These are phyloP conservation scores for Neoniphon sammara DNA, from an alignment of 2,797 vertebrate genomes.

Conservation along the genomic window DNA sequence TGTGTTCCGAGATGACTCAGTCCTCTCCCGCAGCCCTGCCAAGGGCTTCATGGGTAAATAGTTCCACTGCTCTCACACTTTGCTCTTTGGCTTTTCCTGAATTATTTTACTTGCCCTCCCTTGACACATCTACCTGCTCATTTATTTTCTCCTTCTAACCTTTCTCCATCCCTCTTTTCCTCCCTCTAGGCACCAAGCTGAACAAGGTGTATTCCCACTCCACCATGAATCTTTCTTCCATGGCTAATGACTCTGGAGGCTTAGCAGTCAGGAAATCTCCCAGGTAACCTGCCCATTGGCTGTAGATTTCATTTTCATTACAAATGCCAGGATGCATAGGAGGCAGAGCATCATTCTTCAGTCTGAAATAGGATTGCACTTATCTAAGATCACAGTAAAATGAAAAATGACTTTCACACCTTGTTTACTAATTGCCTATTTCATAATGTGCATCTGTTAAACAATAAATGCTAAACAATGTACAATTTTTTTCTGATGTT, in stretches of 20 bases:
- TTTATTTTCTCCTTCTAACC: conserved; percentile 9
- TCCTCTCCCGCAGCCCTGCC: conserved; percentile 87
- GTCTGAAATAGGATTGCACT: no score
- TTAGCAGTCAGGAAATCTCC: conserved; percentile 85
- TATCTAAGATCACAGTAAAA: no score
- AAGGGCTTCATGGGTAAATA: conserved; percentile 89
- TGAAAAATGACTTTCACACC: no score
- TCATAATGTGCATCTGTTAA: no score
- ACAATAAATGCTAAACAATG: no score
- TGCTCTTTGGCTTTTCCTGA: background rate
- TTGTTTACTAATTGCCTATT: no score
- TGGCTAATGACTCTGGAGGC: conserved; percentile 87
- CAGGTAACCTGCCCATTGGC: conserved; percentile 72
- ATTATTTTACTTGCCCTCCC: background rate
- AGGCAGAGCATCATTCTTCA: no score
- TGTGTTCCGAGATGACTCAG: conserved; percentile 90
- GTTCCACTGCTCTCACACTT: background rate
- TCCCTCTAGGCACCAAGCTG: conserved; percentile 83
- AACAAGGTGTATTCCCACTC: conserved; percentile 94
- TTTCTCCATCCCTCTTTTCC: background rate
- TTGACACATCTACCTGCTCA: background rate
- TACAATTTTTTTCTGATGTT: no score
- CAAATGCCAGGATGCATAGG: background rate
- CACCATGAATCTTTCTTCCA: conserved; percentile 90
- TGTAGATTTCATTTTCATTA: background rate